phyloP scores from a whole-genome alignment of 1,140 invertebrate species.

The Trigoniulus corallinus region DNA sequence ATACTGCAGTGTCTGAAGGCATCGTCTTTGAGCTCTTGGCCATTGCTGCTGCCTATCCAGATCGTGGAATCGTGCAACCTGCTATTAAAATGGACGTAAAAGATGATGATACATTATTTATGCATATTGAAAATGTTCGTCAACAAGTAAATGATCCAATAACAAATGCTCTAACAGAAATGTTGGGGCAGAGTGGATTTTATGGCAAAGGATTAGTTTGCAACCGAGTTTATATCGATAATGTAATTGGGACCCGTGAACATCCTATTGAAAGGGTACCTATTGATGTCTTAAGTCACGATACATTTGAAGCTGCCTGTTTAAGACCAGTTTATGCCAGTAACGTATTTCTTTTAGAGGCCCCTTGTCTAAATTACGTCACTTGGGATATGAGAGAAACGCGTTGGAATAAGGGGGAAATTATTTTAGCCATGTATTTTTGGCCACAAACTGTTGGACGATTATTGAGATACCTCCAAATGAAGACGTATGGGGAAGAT shows the following conservation, averaged over 20 bases:
- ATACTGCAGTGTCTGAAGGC: conserved; percentile 18
- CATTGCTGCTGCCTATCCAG: conserved; percentile 21
- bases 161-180: conserved; percentile 19
- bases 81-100: conserved; percentile 19
- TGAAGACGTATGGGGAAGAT: conserved; percentile 14
- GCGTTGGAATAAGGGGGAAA: conserved; percentile 22
- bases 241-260: conserved; percentile 18
- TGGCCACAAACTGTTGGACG: conserved; percentile 19
- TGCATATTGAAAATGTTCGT: conserved; percentile 20
- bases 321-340: conserved; percentile 19
- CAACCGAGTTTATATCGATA: conserved; percentile 21
- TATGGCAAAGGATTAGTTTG: conserved; percentile 22
- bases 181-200: conserved; percentile 20
- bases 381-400: conserved; percentile 22
- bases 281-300: conserved; percentile 24
- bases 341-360: conserved; percentile 17
- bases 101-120: conserved; percentile 19
- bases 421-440: conserved; percentile 21
- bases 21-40: conserved; percentile 16
- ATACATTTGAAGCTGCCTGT: conserved; percentile 22
- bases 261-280: conserved; percentile 21
- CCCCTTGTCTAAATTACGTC: conserved; percentile 20
- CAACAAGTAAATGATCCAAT: conserved; percentile 21
- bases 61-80: conserved; percentile 22
- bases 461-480: conserved; percentile 20